phyloP scores from a whole-genome alignment of 2,113 vertebrate genomes.

The Phoxinus phoxinus region DNA sequence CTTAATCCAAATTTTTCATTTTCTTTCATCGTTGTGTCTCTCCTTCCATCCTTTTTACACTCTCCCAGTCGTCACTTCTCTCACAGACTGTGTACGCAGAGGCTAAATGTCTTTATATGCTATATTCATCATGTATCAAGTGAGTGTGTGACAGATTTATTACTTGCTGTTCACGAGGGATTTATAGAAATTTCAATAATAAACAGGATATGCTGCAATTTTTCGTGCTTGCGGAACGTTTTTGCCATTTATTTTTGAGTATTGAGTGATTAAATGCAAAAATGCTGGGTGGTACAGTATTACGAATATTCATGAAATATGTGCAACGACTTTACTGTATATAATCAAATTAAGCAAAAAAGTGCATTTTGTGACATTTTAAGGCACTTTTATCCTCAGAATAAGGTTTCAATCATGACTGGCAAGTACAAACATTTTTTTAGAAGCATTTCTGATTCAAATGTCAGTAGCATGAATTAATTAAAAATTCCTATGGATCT shows the following conservation, averaged over 20 bases:
- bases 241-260: background rate
- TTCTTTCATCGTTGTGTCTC: background rate
- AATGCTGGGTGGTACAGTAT: too few relatives aligned
- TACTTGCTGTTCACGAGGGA: constrained; percentile 40
- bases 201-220: constrained; percentile 34
- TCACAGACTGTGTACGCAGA: constrained; percentile 14
- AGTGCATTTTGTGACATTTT: background rate
- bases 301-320: background rate
- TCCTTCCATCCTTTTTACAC: background rate
- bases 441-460: background rate
- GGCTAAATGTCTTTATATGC: constrained; percentile 48
- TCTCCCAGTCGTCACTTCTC: constrained; percentile 35
- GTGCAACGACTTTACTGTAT: too few relatives aligned
- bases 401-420: background rate
- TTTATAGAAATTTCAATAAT: constrained; percentile 49
- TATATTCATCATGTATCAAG: constrained; percentile 36
- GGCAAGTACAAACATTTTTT: background rate
- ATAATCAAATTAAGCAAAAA: background rate
- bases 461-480: background rate
- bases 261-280: background rate
- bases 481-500: too few relatives aligned
- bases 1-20: constrained; percentile 17
- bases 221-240: constrained; percentile 14
- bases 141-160: constrained; percentile 50
- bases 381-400: background rate